Conservation (phyloP, 2,888 invertebrate species). For the Iphiclides podalirius region DNA sequence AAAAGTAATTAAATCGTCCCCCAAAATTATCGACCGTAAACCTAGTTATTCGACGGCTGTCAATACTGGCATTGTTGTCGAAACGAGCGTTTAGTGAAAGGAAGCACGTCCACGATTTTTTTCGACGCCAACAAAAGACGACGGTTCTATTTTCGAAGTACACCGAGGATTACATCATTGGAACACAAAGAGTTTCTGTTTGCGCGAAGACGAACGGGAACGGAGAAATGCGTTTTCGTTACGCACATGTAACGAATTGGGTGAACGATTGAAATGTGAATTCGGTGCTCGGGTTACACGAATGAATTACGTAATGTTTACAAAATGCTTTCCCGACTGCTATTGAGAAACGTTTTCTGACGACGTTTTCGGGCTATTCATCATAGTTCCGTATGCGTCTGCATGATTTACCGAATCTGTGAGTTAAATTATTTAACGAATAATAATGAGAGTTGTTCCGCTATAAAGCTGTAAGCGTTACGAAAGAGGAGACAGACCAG, state of each 20-base stretch:
- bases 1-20: constrained; percentile 25
- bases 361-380: neutral
- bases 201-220: constrained; percentile 52
- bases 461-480: too few species aligned
- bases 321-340: constrained; percentile 1
- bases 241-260: constrained; percentile 43
- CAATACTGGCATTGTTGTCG: constrained; percentile 21
- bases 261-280: constrained; percentile 30
- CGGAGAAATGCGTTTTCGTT: constrained; percentile 44
- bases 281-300: constrained; percentile 17
- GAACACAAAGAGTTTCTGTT: constrained; percentile 55
- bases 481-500: too few species aligned
- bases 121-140: constrained; percentile 51
- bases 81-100: constrained; percentile 19
- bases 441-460: too few species aligned
- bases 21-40: constrained; percentile 33
- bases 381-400: neutral
- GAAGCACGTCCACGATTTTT: constrained; percentile 12
- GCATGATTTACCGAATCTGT: neutral
- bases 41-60: constrained; percentile 25
- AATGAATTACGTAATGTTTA: constrained; percentile 20
- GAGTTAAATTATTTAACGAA: neutral
- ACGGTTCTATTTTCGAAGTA: constrained; percentile 63
- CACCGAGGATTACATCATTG: constrained; percentile 54
- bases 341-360: neutral